Conservation (phyloP, 2,113 vertebrate species). For the Mus pahari region DNA sequence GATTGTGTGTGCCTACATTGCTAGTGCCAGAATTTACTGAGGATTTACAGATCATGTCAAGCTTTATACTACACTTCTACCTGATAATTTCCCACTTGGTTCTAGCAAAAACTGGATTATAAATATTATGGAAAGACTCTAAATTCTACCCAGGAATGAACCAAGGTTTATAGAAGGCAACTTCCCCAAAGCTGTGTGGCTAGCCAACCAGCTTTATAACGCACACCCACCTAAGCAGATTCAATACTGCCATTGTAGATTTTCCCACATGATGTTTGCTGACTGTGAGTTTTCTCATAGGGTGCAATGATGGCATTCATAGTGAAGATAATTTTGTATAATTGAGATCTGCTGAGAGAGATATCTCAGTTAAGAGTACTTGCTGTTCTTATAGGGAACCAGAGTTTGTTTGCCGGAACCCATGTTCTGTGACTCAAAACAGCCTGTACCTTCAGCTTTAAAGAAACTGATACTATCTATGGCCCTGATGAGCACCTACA, state of each 20-base stretch:
- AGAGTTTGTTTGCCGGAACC: neutral
- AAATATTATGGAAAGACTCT: neutral
- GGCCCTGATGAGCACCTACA: no score
- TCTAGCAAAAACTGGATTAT: neutral
- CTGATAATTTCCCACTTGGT: slow-evolving; percentile 21
- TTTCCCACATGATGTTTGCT: neutral
- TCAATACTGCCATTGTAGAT: neutral
- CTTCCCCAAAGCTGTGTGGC: neutral
- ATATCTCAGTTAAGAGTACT: no score
- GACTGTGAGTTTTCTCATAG: neutral
- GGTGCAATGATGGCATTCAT: neutral
- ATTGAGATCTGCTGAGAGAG: neutral
- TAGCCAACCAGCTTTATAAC: slow-evolving; percentile 18
- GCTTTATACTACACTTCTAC: neutral
- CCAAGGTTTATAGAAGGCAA: neutral
- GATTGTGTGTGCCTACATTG: neutral
- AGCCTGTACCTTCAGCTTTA: neutral
- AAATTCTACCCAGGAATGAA: slow-evolving; percentile 4
- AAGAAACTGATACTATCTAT: no score
- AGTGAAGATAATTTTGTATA: no score
- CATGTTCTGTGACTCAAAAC: neutral
- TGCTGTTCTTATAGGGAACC: neutral
- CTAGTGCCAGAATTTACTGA: neutral
- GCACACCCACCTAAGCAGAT: neutral
- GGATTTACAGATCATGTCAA: neutral